These are phyloP conservation scores for Erebia epiphron DNA, from an alignment of 2,888 invertebrate genomes.

Conservation along the genomic window DNA sequence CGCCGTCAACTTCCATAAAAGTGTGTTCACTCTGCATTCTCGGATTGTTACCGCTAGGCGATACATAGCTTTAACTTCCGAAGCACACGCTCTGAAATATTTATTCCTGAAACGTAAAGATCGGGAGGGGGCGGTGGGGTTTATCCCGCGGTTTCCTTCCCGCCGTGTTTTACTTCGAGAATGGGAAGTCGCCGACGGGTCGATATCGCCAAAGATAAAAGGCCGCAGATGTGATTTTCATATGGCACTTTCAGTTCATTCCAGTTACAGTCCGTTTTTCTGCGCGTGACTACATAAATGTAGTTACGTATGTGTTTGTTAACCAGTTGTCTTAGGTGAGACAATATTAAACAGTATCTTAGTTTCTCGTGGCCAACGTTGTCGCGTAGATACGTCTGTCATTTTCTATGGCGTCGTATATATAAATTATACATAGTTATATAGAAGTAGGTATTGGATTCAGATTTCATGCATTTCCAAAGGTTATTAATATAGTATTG, in stretches of 20 bases:
- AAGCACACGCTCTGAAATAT: conserved; percentile 83
- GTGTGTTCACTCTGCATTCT: conserved; percentile 74
- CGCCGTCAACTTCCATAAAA: conserved; percentile 60
- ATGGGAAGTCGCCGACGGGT: conserved; percentile 82
- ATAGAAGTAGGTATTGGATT: too few relatives aligned
- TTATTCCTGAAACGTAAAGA: conserved; percentile 84
- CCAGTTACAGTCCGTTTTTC: too few relatives aligned
- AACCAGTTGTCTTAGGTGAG: too few relatives aligned
- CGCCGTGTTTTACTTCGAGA: conserved; percentile 83
- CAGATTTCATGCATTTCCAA: too few relatives aligned
- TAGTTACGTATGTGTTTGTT: too few relatives aligned
- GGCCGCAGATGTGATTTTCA: conserved; percentile 49
- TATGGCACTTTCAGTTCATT: background rate
- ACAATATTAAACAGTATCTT: too few relatives aligned
- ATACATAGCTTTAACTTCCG: conserved; percentile 82
- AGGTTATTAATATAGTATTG: too few relatives aligned
- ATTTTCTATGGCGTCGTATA: too few relatives aligned
- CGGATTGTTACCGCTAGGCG: conserved; percentile 78
- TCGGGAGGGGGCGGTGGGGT: conserved; percentile 70
- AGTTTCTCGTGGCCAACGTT: too few relatives aligned
- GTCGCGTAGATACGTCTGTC: too few relatives aligned
- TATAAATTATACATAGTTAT: too few relatives aligned
- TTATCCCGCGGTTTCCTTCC: conserved; percentile 83
- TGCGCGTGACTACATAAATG: too few relatives aligned
- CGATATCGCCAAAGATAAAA: conserved; percentile 79